Evolutionary conservation across 2,113 vertebrate species (phyloP), one percentile per base, ranked within the genome.

Genomic region (Eolophus roseicapilla): DNA sequence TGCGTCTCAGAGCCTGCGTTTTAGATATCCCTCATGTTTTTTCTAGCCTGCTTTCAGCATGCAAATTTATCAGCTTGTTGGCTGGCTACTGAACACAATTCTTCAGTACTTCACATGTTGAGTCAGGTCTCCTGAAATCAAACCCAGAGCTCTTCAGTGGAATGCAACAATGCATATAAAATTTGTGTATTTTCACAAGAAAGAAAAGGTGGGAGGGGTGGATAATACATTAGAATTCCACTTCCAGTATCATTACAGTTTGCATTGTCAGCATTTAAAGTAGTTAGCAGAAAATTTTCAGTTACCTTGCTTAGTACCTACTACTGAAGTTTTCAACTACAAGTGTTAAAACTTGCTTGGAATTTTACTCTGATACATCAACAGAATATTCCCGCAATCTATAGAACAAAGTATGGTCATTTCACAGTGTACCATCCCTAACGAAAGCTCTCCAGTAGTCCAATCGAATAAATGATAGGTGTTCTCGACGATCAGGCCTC

Each of bases 1-100:
- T 62, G 62, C 24, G 6, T 57, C 65, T 89, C 86, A 87, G 46
- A 88, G 52, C 39, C 57, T 73, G 43, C 33, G 39, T 82, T 93
- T 95, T 91, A 85, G 82, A 87, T 73, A 89, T 57, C 73, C 52
- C 78, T 75, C 91, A 75, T 84, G 69, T 67, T 93, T 80, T 77
- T 77, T 90, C 68, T 74, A 86, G 71, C 68, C 76, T 90, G 83
- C 69, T 88, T 81, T 89, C 93, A 84, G 86, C 46, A 70, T 19
- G 67, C 67, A 87, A 69, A 79, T 65, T 63, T 79, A 79, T 59
- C 73, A 86, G 77, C 77, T 75, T 65, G 53, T 49, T 74, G 67
- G 55, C 77, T 87, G 57, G 47, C 64, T 79, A 90, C 0, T 82
- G 71, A 78, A 74, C 29, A 78, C 49, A 90, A 19, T 64, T 87